phyloP scores from a whole-genome alignment of 64 coral and sea anemone species.

The Stylophora pistillata region DNA sequence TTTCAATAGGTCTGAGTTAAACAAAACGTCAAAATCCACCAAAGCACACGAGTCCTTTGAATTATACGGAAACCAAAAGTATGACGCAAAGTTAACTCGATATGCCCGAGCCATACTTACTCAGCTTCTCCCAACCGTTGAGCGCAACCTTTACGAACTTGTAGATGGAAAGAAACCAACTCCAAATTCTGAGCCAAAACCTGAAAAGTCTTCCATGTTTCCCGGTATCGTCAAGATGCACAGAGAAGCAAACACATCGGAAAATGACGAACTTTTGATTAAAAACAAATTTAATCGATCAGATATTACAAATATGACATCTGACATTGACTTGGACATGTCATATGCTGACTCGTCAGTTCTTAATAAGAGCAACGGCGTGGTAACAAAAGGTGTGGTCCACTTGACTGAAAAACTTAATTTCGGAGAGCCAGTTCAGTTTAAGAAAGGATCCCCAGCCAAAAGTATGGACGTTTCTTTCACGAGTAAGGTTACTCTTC shows the following conservation, averaged over 20 bases:
- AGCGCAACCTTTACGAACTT: conserved; percentile 35
- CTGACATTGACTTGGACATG: conserved; percentile 53
- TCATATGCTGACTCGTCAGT: conserved; percentile 30
- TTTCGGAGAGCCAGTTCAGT: conserved; percentile 25
- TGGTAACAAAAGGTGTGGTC: conserved; percentile 37
- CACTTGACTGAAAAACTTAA: conserved; percentile 24
- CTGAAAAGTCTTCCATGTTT: conserved; percentile 53
- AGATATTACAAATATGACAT: conserved; percentile 41
- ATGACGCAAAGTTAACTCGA: conserved; percentile 23
- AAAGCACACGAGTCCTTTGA: conserved; percentile 29
- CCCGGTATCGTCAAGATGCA: conserved; percentile 57
- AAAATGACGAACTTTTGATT: conserved; percentile 30
- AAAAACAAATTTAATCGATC: conserved; percentile 54
- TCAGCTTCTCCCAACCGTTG: conserved; percentile 49
- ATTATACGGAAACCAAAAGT: conserved; percentile 22
- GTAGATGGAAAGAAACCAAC: conserved; percentile 31
- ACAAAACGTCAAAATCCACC: background rate
- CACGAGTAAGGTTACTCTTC: conserved; percentile 37
- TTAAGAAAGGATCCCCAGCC: background rate
- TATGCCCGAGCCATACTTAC: conserved; percentile 23
- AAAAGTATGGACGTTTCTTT: conserved; percentile 46
- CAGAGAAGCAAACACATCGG: conserved; percentile 45
- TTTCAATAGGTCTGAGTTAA: conserved; percentile 4
- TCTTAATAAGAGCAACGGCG: conserved; percentile 38
- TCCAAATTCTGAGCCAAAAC: conserved; percentile 6